A percentile compares a stretch with the other conserved stretches of the same genome.
Conservation (phyloP, 2,113 vertebrate species). For the Bubo scandiacus region DNA sequence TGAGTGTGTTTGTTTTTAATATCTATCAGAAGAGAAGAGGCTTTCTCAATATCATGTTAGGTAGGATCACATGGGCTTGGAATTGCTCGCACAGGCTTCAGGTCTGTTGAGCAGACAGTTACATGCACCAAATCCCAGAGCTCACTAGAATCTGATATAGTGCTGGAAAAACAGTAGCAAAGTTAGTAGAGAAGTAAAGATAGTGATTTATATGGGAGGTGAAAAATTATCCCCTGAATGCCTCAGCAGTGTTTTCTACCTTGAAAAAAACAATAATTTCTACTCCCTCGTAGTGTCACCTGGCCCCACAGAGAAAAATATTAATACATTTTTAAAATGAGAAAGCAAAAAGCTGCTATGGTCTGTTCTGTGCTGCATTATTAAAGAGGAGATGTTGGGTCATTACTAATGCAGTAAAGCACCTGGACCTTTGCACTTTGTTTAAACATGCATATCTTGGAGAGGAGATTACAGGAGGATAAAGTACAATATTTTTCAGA, state of each 20-base stretch:
- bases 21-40: not conserved
- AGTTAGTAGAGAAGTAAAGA: not conserved
- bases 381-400: not conserved
- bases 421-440: slow-evolving; percentile 47
- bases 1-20: not conserved
- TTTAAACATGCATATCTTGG: slow-evolving; percentile 20
- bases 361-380: not conserved
- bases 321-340: not conserved
- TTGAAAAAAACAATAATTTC: not conserved
- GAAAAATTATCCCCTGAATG: not conserved
- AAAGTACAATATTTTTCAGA: not conserved
- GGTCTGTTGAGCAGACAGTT: not conserved
- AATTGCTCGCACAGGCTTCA: not conserved
- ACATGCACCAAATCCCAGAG: not conserved
- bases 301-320: not conserved
- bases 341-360: not conserved
- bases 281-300: not conserved
- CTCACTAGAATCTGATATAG: not conserved
- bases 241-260: not conserved
- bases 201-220: not conserved
- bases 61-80: not conserved
- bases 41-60: not conserved
- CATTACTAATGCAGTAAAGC: slow-evolving; percentile 34
- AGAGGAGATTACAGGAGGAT: slow-evolving; percentile 28
- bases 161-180: not conserved